Conservation (phyloP, 1,140 invertebrate species). For the Diorhabda elongata region DNA sequence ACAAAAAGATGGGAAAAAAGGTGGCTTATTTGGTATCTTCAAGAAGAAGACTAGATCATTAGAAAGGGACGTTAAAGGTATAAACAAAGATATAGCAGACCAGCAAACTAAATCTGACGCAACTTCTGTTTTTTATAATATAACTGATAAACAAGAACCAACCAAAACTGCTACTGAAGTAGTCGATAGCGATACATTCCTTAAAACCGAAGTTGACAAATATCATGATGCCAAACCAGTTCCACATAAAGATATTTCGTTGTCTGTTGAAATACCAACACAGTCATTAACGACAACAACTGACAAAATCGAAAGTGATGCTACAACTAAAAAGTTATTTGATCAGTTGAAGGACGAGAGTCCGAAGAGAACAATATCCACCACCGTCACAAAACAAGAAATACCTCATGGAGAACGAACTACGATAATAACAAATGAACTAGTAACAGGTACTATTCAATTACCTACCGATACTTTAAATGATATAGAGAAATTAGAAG, state of each 20-base stretch:
- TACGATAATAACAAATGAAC: constrained; percentile 4
- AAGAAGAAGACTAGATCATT: neutral
- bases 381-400: constrained; percentile 3
- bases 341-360: constrained; percentile 5
- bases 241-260: neutral
- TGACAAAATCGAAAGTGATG: neutral
- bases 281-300: neutral
- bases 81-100: neutral
- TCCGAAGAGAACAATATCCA: neutral
- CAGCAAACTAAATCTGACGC: neutral
- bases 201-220: constrained; percentile 18
- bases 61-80: neutral
- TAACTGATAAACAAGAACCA: neutral
- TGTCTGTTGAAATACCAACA: neutral
- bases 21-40: neutral
- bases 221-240: constrained; percentile 20
- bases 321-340: neutral
- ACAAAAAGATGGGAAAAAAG: neutral
- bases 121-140: neutral
- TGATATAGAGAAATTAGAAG: constrained; percentile 5
- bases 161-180: neutral
- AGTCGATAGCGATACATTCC: neutral
- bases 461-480: neutral
- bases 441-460: constrained; percentile 7
- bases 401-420: constrained; percentile 7